Conservation (phyloP, 1,140 invertebrate genomes). For the Arion vulgaris region DNA sequence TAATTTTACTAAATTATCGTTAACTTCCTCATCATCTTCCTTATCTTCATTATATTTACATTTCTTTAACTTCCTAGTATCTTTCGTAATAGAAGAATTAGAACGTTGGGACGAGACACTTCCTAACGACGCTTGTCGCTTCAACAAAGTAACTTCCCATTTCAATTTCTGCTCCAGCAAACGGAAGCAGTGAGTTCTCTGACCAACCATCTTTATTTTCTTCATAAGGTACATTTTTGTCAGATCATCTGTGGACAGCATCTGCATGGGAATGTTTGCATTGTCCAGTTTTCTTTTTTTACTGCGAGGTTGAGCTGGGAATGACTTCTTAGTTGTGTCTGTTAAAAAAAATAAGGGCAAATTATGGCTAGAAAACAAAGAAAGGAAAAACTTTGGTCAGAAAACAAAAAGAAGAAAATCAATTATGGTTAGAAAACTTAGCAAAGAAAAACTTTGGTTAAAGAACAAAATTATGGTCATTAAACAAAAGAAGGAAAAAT, state of each 20-base stretch:
- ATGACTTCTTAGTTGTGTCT: not conserved
- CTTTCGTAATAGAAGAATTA: not conserved
- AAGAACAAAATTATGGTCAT: not conserved
- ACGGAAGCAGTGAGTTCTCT: not conserved
- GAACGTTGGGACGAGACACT: not conserved
- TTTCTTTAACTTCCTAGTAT: not conserved
- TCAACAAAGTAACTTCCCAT: not conserved
- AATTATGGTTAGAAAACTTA: not conserved
- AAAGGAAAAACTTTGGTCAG: too few relatives aligned
- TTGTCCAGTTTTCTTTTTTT: not conserved
- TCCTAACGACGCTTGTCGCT: not conserved
- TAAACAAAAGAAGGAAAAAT: not conserved
- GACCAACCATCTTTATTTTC: conserved; percentile 14
- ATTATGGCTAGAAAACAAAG: too few relatives aligned
- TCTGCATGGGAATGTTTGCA: not conserved
- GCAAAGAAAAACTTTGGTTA: not conserved
- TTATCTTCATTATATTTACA: not conserved
- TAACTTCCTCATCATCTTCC: not conserved
- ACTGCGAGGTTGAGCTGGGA: not conserved
- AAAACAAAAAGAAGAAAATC: not conserved
- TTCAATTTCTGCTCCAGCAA: conserved; percentile 15
- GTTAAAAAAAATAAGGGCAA: not conserved
- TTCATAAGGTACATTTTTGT: conserved; percentile 5
- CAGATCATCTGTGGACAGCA: not conserved
- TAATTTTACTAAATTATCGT: not conserved